These are phyloP conservation scores for Engraulis encrasicolus DNA, from an alignment of 2,113 vertebrate species.

Conservation along the genomic window DNA sequence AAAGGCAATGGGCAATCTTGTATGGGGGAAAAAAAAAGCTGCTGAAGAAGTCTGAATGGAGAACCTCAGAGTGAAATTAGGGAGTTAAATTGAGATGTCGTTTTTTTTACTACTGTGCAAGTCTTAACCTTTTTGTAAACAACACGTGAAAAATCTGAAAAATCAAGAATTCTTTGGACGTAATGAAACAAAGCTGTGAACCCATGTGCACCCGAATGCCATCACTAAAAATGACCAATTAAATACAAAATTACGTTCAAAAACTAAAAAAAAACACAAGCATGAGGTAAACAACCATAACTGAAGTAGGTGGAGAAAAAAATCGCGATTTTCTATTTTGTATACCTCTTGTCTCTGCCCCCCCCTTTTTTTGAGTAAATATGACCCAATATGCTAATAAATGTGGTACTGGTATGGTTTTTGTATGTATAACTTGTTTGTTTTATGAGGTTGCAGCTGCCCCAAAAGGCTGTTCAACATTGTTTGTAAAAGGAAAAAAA, in stretches of 20 bases:
- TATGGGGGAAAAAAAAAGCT: background rate
- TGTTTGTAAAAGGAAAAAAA: slow-evolving; percentile 48
- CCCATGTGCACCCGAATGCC: background rate
- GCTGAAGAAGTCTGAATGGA: background rate
- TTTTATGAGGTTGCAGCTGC: slow-evolving; percentile 40
- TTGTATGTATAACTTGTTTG: slow-evolving; percentile 51
- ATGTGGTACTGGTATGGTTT: slow-evolving; percentile 62
- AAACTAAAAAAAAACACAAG: slow-evolving; percentile 41
- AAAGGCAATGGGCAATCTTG: background rate
- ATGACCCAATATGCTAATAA: slow-evolving; percentile 57
- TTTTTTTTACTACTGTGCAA: background rate
- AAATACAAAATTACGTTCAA: slow-evolving; percentile 16
- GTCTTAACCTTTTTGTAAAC: background rate
- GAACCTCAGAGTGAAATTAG: background rate
- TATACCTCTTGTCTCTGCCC: slow-evolving; percentile 40
- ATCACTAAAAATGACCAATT: slow-evolving; percentile 17
- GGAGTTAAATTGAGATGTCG: background rate
- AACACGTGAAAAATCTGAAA: slow-evolving; percentile 25
- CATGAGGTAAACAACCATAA: slow-evolving; percentile 46
- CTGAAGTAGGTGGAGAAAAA: slow-evolving; percentile 33
- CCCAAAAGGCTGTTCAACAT: slow-evolving; percentile 46
- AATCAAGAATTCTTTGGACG: slow-evolving; percentile 29
- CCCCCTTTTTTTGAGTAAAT: slow-evolving; percentile 56
- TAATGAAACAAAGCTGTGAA: background rate
- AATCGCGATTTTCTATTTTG: slow-evolving; percentile 47